Base-by-base conservation (phyloP, 2,888 invertebrate genomes). In the Oscheius myriophilus region DNA sequence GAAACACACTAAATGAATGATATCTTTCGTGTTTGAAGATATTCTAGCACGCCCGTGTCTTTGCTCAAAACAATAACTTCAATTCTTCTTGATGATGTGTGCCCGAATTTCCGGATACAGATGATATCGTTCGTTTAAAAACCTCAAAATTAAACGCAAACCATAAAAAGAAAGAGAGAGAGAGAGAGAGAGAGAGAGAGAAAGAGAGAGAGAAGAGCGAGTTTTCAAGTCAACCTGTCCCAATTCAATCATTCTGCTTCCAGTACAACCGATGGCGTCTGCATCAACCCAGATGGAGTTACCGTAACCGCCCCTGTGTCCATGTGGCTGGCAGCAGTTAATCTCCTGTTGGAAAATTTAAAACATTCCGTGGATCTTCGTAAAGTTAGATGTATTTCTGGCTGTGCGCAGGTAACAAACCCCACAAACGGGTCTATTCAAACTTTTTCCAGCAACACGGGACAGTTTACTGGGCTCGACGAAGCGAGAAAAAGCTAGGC, bases 271-370 rank as follows among this genome's bases (percentile, higher is more conserved):
- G 71, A 76, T 54, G 76, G 76, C 26, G 72, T 68, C 16, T 25
- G 52, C 18, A 25, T 58, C 58, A 61, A 62, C 4, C 42, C 41
- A 18, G 67, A 74, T 72, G 82, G 86, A 18, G 77, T 82, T 6
- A 86, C 86, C 2, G 86, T 88, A 21, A 88, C 87, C 4, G 79
- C 87, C 0, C 95, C 95, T 0, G 92, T 94, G 0, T 89, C 93
- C 33, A 92, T 97, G 91, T 97, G 96, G 96, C 92, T 97, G 9
- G 95, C 95, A 89, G 95, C 96, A 0, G 87, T 96, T 53, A 96
- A 97, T 86, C 91, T 95, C 89, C 90, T 95, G 2, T 89, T 97
- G 88, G 93, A 94, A 87, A 91, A 92, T 71, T 57, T 80, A 11
- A 46, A 33, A 11, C 91, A 92, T 42, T 91, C 92, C 2, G 91